Base-by-base conservation (phyloP, 1,140 invertebrate genomes). In the Rhynchophorus ferrugineus region DNA sequence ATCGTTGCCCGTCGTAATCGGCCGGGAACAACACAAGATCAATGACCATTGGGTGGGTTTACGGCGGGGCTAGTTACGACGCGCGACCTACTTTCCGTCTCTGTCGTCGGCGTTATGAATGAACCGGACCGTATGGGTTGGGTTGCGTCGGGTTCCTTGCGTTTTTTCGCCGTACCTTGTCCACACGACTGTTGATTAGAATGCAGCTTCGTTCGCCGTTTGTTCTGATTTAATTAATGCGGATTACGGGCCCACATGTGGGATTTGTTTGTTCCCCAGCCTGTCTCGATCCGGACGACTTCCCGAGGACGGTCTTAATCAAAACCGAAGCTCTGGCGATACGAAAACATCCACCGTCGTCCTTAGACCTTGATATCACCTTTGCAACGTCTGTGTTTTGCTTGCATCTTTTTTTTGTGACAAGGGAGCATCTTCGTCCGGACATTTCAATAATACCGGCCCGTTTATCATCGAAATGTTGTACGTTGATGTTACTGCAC, bases 11-110 rank as follows among this genome's bases (percentile, higher is more conserved):
- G 21, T 47, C 19, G 34, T 3, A 37, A 13, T 38, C 20, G 24
- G 21, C 20, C 34, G 19, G 37, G 24, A 43, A 49, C n/a, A 49
- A 49, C 47, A 49, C 37, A 43, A 49, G 47, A 49, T 49, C 47
- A 49, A 49, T 49, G 47, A 49, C 47, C 47, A 49, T 42, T 49
- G 47, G 47, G 47, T 49, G 47, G 47, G 47, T 49, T 49, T 41
- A 49, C 37, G 13, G 33, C 11, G 11, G 17, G 19, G 17, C 21
- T 8, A 49, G 47, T 18, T 43, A 3, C 13, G 47, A 43, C 47
- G 13, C 37, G 42, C 47, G 47, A 49, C 47, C 37, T 49, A 43
- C 33, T 41, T 49, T 49, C 37, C 22, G 37, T 49, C 47, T 20
- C 42, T 49, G 18, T 49, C 21, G 14, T 16, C 13, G 3, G 1